Base-by-base conservation (phyloP, 64 coral and sea anemone genomes). In the Acropora yongei region DNA sequence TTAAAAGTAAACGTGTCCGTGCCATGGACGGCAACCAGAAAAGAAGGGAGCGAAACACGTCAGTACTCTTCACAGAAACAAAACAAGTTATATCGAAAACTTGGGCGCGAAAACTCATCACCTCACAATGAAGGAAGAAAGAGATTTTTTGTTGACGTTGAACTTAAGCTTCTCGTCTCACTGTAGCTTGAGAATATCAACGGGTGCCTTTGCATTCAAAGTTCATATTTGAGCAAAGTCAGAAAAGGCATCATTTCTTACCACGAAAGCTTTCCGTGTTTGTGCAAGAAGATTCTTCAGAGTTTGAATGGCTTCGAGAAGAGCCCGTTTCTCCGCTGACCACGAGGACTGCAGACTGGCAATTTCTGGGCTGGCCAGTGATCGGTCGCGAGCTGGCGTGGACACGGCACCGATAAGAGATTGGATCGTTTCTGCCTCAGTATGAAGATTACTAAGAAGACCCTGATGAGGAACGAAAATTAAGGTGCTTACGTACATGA, bases 401-500 rank as follows among this genome's bases (percentile, higher is more conserved):
- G 91, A 87, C 50, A 97, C 91, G 17, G 57, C 91, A 80, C 93
- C 88, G 2, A 92, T 84, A 13, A 97, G 87, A 14, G 91, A 88
- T 83, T 94, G 88, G 57, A 97, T 97, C 16, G 92, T 97, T 75
- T 93, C 88, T 41, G 95, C 95, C 85, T 97, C 95, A 1, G 93
- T 86, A 66, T 97, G 80, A 8, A 97, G 88, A 91, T 94, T 97
- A 20, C 88, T 88, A 57, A 97, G 20, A 45, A 97, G 92, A n/a
- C 91, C 86, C 95, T 96, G 53, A 72, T 18, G 17, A 80, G 5
- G 44, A 61, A 57, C 40, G 17, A 13, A 48, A 13, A 44, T 44
- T 1, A 76, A 0, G 68, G 18, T n/a, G 2, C 44, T 76, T 11
- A 44, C 5, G 51, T 3, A 30, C 71, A 44, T 2, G 40, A 10